Evolutionary conservation across 2,797 vertebrate genomes (phyloP).

Genomic region (Mus spretus): DNA sequence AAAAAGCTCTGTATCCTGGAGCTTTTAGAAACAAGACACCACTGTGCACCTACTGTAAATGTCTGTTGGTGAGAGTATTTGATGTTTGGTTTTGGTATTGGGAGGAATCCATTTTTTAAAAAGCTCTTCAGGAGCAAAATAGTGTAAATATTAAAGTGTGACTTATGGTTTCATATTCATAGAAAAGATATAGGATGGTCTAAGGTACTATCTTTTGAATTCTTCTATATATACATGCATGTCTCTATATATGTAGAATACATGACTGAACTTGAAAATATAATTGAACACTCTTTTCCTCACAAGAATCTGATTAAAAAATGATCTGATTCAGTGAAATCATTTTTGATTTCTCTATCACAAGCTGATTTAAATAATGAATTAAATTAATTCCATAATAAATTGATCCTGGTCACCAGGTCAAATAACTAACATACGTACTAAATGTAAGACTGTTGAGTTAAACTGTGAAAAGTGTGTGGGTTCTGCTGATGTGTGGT

Average conservation of each 20-base stretch:
- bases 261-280: no score
- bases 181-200: neutral
- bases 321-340: no score
- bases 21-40: neutral
- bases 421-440: no score
- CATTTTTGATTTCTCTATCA: no score
- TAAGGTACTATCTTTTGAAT: fast-evolving
- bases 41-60: neutral
- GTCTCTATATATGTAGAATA: neutral
- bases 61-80: neutral
- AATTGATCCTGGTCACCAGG: no score
- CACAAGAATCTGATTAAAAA: no score
- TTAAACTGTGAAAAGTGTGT: neutral
- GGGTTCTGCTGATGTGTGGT: no score
- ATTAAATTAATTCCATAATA: no score
- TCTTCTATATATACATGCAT: neutral
- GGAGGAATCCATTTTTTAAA: neutral
- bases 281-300: no score
- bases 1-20: neutral
- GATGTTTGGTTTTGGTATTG: neutral
- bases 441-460: neutral
- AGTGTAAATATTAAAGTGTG: neutral
- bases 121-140: neutral
- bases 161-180: neutral
- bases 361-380: no score